Percentiles rank a stretch among this genome's conserved stretches.
These are phyloP conservation scores for Anabacerthia variegaticeps DNA, from an alignment of 2,797 vertebrate genomes.

Conservation along the genomic window DNA sequence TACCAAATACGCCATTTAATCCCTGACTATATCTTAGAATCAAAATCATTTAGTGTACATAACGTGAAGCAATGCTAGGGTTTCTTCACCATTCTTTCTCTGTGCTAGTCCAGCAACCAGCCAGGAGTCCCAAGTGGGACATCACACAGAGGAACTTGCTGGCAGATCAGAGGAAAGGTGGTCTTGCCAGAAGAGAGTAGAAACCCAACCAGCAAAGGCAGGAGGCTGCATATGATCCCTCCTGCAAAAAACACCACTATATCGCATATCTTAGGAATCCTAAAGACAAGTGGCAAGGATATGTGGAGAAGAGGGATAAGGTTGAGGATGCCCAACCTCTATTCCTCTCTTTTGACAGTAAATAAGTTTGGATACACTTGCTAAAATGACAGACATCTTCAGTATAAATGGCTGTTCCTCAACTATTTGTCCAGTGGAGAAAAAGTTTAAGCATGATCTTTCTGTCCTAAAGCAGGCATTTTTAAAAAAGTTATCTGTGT, in stretches of 20 bases:
- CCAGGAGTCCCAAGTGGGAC: background rate
- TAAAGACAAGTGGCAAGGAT: background rate
- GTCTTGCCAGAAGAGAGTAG: background rate
- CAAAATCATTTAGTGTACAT: background rate
- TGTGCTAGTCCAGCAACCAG: background rate
- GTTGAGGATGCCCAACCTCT: fast-evolving
- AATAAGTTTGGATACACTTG: background rate
- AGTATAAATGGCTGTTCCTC: background rate
- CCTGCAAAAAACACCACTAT: background rate
- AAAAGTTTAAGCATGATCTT: background rate
- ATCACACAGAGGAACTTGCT: fast-evolving
- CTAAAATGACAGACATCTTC: background rate
- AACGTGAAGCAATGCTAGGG: background rate
- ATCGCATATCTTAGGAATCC: background rate
- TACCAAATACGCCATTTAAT: background rate
- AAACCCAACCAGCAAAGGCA: background rate
- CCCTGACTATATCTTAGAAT: background rate
- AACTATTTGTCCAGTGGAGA: background rate
- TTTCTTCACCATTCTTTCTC: background rate
- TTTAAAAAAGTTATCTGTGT: background rate
- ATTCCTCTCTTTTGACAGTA: background rate
- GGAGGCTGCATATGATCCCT: background rate
- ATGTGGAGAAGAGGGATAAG: background rate
- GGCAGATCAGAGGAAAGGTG: background rate
- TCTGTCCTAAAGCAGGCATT: background rate